phyloP scores from a whole-genome alignment of 2,888 invertebrate genomes.

The Augiades crinisus region DNA sequence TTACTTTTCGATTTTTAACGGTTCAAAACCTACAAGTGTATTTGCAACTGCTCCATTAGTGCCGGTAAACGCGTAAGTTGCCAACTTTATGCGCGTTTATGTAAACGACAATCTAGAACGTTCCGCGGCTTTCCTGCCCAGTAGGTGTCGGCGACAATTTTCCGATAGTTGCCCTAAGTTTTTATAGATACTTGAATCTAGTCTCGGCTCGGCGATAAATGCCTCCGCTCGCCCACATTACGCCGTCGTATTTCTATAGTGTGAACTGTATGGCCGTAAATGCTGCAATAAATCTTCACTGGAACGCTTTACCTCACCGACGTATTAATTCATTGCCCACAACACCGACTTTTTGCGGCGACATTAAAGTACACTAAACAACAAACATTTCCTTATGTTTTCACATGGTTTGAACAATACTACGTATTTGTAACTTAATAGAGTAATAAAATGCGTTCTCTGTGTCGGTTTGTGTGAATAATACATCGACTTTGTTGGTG shows the following conservation, averaged over 20 bases:
- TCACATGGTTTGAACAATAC: constrained; percentile 13
- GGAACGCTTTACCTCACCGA: constrained; percentile 21
- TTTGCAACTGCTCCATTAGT: constrained; percentile 25
- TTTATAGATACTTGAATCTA: constrained; percentile 31
- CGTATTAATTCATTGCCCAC: constrained; percentile 15
- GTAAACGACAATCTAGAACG: constrained; percentile 55
- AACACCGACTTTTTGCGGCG: constrained; percentile 17
- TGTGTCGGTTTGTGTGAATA: constrained; percentile 16
- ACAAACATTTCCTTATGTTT: constrained; percentile 19
- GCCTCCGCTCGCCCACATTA: constrained; percentile 19
- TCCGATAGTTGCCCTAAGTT: constrained; percentile 39
- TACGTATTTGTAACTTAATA: constrained; percentile 18
- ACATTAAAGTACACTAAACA: neutral
- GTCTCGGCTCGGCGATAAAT: constrained; percentile 13
- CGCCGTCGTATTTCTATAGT: constrained; percentile 23
- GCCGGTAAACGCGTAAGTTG: constrained; percentile 30
- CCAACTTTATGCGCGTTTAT: constrained; percentile 38
- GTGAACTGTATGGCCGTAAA: constrained; percentile 21
- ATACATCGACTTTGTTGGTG: constrained; percentile 5
- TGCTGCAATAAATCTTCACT: constrained; percentile 23
- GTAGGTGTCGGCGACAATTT: constrained; percentile 39
- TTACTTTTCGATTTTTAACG: constrained; percentile 17
- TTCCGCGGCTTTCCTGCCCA: constrained; percentile 60
- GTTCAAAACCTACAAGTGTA: constrained; percentile 11
- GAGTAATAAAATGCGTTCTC: constrained; percentile 19